Evolutionary conservation across 2,797 vertebrate genomes (phyloP).

Genomic region (Poeciliopsis turneri): DNA sequence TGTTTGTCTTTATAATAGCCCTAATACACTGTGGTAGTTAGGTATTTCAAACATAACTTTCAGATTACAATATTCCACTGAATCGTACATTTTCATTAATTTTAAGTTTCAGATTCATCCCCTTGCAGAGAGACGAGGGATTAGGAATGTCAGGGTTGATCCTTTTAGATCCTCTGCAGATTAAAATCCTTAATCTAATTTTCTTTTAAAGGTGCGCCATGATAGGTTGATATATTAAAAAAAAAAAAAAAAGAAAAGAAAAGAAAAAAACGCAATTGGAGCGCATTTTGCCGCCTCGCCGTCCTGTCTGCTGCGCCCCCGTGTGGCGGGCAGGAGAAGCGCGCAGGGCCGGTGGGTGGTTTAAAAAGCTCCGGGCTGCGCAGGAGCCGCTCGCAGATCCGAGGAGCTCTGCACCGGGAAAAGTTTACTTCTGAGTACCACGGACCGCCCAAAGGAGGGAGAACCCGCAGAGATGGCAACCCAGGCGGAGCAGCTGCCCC

Average conservation of each 20-base stretch:
- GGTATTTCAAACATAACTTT: too few relatives aligned
- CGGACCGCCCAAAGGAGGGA: constrained; percentile 29
- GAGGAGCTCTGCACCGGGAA: constrained; percentile 54
- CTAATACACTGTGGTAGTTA: too few relatives aligned
- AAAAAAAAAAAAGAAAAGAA: too few relatives aligned
- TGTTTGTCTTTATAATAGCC: too few relatives aligned
- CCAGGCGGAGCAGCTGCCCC: constrained; percentile 83
- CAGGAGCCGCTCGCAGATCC: constrained; percentile 55
- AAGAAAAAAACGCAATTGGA: neutral
- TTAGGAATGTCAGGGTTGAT: neutral
- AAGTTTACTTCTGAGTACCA: constrained; percentile 63
- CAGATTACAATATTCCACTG: too few relatives aligned
- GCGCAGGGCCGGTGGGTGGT: constrained; percentile 66
- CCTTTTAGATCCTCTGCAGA: neutral
- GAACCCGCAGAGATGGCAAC: constrained; percentile 81
- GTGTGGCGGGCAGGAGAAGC: neutral
- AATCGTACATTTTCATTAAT: too few relatives aligned
- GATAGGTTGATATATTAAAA: neutral
- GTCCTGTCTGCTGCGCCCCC: neutral
- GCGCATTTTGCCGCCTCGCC: neutral
- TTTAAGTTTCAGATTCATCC: constrained; percentile 13
- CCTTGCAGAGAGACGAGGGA: neutral
- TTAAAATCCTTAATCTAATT: neutral
- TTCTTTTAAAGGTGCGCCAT: neutral
- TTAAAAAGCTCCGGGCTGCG: constrained; percentile 77